Evolutionary conservation across 1,140 invertebrate genomes (phyloP).

Genomic region (Scaptomyza pallida): DNA sequence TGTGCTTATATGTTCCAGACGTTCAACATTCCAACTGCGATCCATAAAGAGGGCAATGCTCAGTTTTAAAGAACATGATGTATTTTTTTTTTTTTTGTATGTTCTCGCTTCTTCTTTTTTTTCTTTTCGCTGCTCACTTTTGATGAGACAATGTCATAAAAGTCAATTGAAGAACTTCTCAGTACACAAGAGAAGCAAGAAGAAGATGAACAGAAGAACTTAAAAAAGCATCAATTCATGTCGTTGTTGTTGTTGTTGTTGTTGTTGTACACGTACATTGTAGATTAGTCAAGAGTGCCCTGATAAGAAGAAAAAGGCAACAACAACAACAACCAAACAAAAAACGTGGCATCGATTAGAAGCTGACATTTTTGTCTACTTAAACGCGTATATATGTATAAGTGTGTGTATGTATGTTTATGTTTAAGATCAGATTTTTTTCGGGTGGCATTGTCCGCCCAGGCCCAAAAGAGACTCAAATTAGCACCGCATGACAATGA

Average conservation of each 20-base stretch:
- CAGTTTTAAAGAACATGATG: neutral
- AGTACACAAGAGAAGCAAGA: neutral
- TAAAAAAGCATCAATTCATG: constrained; percentile 17
- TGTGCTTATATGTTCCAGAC: no score
- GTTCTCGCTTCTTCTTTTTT: no score
- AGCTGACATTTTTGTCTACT: constrained; percentile 5
- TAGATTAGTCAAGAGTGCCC: constrained; percentile 28
- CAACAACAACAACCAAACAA: constrained; percentile 3
- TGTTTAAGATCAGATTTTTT: constrained; percentile 20
- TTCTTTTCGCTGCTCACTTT: neutral
- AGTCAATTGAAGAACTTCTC: constrained; percentile 43
- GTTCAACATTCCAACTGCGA: neutral
- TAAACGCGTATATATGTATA: constrained; percentile 11
- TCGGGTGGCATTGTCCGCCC: constrained; percentile 31
- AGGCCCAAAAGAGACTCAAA: constrained; percentile 48
- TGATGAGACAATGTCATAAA: constrained; percentile 53
- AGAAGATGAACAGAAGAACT: constrained; percentile 1
- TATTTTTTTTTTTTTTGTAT: constrained; percentile 12
- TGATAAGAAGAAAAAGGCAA: constrained; percentile 32
- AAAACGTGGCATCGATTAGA: constrained; percentile 20
- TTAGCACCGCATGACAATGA: constrained; percentile 72
- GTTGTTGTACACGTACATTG: constrained; percentile 13
- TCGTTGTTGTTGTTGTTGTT: no score
- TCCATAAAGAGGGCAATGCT: constrained; percentile 24
- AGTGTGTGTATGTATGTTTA: neutral